Base-by-base conservation (phyloP, 2,113 vertebrate genomes). In the Pseudorectes ferrugineus region DNA sequence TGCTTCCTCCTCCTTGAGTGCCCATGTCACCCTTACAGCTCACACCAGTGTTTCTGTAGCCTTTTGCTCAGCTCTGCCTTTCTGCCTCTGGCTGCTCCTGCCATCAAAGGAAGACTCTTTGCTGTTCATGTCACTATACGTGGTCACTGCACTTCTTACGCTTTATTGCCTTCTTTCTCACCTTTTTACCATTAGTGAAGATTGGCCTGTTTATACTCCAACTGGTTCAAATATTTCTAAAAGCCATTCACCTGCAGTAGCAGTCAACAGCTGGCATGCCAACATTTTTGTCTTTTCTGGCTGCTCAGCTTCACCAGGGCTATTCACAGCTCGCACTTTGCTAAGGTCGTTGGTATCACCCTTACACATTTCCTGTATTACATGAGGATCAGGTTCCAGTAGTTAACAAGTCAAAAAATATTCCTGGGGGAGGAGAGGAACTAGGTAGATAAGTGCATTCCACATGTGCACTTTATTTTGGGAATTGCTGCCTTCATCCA, bases 311-410 rank as follows among this genome's bases (percentile, higher is more conserved):
- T 91, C 66, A 58, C n/a, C 36, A 76, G 81, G 73, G 75, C 66
- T 88, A 87, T 94, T 95, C 88, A 66, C 73, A 95, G 93, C 81
- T 83, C 89, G 73, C 79, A 75, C 76, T 96, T 93, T 40, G 55
- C 62, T 91, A 52, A 96, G 87, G 57, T 88, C 66, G 1, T 10
- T 36, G 48, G 48, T 91, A 92, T 95, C 74, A 36, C 67, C 2
- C 3, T 94, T 63, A 84, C 67, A 91, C 66, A 21, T 96, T 96
- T 97, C 95, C 96, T 96, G 42, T 95, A 66, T 92, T 85, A 93
- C 73, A 75, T 54, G 65, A 94, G 42, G 87, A 95, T 88, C 28
- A 0, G 70, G 71, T 96, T 96, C 76, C 68, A 83, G 63, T 42
- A 66, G 77, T 75, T 90, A 95, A 80, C 82, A 78, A 73, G 84